Base-by-base conservation (phyloP, 2,113 vertebrate genomes). In the Enhydra lutris region DNA sequence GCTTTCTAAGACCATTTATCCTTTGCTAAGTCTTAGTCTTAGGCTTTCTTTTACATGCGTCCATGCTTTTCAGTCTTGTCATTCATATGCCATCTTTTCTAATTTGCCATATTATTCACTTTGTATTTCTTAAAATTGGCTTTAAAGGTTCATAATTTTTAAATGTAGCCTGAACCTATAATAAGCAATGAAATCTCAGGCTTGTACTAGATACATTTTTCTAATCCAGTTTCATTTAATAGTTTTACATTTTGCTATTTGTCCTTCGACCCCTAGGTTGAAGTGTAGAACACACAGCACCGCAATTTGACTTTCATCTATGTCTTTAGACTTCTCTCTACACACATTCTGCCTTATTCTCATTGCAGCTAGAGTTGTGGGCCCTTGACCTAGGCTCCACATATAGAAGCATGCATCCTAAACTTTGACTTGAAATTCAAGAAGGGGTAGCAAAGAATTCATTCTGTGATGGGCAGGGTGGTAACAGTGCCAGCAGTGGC, bases 381-480 rank as follows among this genome's bases (percentile, higher is more conserved):
- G 39, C 34, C 9, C 12, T 85, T 69, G 83, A 85, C 78, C 55
- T 34, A 23, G 5, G 59, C 47, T 88, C 67, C 63, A 57, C 36
- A 36, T 80, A 88, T 63, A 50, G 63, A 95, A 89, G 45, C 34
- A 92, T 14, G 20, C 39, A 82, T 76, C 59, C 50, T 71, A 71
- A 71, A 94, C 85, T 85, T 94, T 92, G 47, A 78, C 81, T 94
- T 90, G 29, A 86, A 67, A 92, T 92, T 87, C 59, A 61, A 61
- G 36, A 73, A 69, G 24, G 78, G n/a, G 61, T 34, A 63, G 71
- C 63, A 26, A 61, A 78, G 34, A 79, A 26, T 50, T 78, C 50
- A 20, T 71, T 93, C 85, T 39, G 11, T 79, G 79, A 79, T 39
- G 10, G 85, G 59, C 50, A 12, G 1, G 61, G 81, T 52, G n/a